phyloP scores from a whole-genome alignment of 2,797 vertebrate genomes.

The Silurus aristotelis region DNA sequence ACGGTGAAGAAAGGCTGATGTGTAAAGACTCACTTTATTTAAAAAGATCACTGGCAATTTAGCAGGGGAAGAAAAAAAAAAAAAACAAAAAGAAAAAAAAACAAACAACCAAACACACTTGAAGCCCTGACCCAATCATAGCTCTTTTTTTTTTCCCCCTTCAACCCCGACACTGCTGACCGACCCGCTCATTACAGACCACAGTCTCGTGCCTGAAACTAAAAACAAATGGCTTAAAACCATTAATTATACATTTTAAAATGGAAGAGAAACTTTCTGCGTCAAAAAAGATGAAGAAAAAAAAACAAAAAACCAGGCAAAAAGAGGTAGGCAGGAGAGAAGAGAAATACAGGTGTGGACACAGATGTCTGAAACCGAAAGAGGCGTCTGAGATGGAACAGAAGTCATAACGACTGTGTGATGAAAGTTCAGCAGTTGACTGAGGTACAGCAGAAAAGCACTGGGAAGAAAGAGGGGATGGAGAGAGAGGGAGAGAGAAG shows the following conservation, averaged over 20 bases:
- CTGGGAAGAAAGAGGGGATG: not conserved
- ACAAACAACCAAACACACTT: not conserved
- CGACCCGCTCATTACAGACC: slow-evolving; percentile 39
- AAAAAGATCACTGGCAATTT: slow-evolving; percentile 53
- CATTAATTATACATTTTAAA: not conserved
- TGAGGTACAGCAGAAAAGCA: not conserved
- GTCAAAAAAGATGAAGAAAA: not conserved
- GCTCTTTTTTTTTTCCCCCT: slow-evolving; percentile 35
- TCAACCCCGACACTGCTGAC: slow-evolving; percentile 45
- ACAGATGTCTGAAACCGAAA: slow-evolving; percentile 1
- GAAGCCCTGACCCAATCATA: slow-evolving; percentile 38
- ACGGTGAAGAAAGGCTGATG: not conserved
- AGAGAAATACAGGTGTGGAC: not conserved
- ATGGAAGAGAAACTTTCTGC: not conserved
- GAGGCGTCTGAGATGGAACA: no score
- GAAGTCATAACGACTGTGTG: not conserved
- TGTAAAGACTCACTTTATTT: slow-evolving; percentile 58
- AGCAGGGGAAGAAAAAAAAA: not conserved
- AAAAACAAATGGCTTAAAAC: slow-evolving; percentile 46
- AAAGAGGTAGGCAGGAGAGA: not conserved
- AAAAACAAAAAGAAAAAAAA: not conserved
- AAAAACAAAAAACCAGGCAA: not conserved
- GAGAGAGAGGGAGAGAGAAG: not conserved
- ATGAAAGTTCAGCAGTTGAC: not conserved
- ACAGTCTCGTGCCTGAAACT: slow-evolving; percentile 44